These are phyloP conservation scores for Mormyrops attenuatus DNA, from an alignment of 2,797 vertebrate species.

Conservation along the genomic window DNA sequence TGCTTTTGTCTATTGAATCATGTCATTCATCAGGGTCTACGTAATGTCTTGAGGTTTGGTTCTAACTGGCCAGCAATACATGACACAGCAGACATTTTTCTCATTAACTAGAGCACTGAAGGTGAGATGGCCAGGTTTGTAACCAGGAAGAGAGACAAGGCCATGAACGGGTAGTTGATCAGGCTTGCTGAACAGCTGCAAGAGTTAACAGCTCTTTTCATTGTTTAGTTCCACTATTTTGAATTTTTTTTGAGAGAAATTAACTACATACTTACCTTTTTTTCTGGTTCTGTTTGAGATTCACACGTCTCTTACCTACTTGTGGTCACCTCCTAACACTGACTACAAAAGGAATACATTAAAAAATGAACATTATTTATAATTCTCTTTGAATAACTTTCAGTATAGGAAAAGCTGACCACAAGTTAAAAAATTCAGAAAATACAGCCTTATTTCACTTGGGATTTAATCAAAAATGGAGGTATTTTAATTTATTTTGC, in stretches of 20 bases:
- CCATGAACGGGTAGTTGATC: background rate
- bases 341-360: conserved; percentile 11
- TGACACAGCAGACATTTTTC: background rate
- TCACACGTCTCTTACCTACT: background rate
- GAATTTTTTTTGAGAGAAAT: background rate
- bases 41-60: no score
- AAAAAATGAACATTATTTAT: conserved; percentile 14
- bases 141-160: background rate
- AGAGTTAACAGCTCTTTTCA: background rate
- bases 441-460: background rate
- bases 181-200: background rate
- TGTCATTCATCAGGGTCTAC: no score
- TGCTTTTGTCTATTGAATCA: background rate
- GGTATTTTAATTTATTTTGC: background rate
- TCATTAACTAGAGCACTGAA: background rate
- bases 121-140: background rate
- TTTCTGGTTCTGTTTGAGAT: background rate
- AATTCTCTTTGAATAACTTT: conserved; percentile 10
- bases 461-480: background rate
- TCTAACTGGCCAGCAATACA: background rate
- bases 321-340: background rate
- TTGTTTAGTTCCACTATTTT: background rate
- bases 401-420: conserved; percentile 8
- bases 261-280: background rate
- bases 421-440: background rate